Percentiles rank a stretch among this genome's conserved stretches.
Conservation (phyloP, 2,888 invertebrate genomes). For the Nomada lathburiana region DNA sequence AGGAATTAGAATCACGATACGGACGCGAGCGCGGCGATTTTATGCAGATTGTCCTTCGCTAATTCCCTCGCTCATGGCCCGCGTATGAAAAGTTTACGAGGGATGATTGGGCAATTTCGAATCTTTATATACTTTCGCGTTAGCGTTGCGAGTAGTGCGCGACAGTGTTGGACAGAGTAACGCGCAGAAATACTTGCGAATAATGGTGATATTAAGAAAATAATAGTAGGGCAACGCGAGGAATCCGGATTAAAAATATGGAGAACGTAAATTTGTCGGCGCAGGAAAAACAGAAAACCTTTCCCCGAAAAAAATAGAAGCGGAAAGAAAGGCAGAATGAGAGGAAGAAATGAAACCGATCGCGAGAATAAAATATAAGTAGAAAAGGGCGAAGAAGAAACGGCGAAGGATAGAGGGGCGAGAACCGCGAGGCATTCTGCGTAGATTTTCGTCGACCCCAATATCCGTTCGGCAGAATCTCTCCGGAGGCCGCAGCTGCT, state of each 20-base stretch:
- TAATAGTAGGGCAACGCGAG: no score
- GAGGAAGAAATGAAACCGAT: conserved; percentile 9
- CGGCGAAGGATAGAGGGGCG: background rate
- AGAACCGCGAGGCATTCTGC: conserved; percentile 11
- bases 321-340: background rate
- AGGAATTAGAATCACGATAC: background rate
- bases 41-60: background rate
- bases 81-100: no score
- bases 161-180: no score
- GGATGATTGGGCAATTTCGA: background rate
- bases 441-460: conserved; percentile 58
- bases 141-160: no score
- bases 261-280: no score
- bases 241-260: no score
- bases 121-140: background rate
- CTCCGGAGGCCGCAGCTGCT: conserved; percentile 8
- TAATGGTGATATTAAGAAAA: no score
- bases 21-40: background rate
- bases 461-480: conserved; percentile 51
- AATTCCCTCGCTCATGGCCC: background rate
- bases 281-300: background rate
- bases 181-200: no score
- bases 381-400: conserved; percentile 7
- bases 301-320: background rate
- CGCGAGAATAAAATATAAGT: conserved; percentile 31